phyloP scores from a whole-genome alignment of 2,113 vertebrate species.

The Hemichromis elongatus region DNA sequence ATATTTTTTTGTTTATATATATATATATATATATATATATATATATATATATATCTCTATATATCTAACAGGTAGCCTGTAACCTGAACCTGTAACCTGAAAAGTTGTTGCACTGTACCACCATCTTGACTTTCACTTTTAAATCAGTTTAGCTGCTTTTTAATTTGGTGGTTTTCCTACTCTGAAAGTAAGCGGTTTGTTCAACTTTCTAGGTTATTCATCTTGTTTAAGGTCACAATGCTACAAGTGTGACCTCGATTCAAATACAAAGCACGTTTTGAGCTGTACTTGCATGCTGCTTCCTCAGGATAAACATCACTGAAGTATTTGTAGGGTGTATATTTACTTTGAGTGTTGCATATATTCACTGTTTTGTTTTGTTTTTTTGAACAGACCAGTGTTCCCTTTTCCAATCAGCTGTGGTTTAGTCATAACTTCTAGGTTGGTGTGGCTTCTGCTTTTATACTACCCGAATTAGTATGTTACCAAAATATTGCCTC shows the following conservation, averaged over 20 bases:
- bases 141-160: neutral
- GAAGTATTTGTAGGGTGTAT: neutral
- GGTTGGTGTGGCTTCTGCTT: neutral
- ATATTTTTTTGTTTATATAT: too few relatives aligned
- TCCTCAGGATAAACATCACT: neutral
- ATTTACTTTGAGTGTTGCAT: neutral
- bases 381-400: neutral
- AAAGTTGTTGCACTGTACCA: neutral
- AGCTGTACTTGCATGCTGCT: neutral
- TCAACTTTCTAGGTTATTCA: neutral
- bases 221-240: neutral
- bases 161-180: neutral
- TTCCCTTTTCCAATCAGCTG: neutral
- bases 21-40: neutral
- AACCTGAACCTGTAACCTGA: too few relatives aligned
- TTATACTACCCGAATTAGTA: neutral
- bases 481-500: neutral
- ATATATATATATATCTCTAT: fast-evolving
- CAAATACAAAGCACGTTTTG: neutral
- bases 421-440: neutral
- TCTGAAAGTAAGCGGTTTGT: neutral
- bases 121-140: neutral
- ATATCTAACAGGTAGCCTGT: too few relatives aligned
- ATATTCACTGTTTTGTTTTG: neutral
- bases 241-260: neutral